Percentiles rank a stretch among this genome's conserved stretches.
Conservation (phyloP, 2,113 vertebrate genomes). For the Oophaga pumilio region DNA sequence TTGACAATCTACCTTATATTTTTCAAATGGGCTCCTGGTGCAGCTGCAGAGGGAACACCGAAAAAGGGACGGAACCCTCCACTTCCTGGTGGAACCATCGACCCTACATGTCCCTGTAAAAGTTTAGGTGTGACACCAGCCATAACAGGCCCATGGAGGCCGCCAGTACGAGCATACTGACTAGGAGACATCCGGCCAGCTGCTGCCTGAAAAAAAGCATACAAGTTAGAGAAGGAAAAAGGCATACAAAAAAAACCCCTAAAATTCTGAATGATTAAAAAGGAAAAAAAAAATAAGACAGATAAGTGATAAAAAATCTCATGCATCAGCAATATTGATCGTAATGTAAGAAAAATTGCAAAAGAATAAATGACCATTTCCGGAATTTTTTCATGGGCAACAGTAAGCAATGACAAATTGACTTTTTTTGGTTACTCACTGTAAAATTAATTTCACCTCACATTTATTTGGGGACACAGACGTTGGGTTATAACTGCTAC, state of each 20-base stretch:
- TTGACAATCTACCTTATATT: constrained; percentile 68
- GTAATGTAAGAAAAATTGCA: no score
- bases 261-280: background rate
- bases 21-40: constrained; percentile 73
- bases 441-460: no score
- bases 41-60: constrained; percentile 81
- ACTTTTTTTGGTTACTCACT: no score
- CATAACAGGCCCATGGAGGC: constrained; percentile 73
- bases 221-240: background rate
- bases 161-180: constrained; percentile 72
- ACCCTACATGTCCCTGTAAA: constrained; percentile 76
- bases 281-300: no score
- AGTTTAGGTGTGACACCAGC: constrained; percentile 78
- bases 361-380: no score
- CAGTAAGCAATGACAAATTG: no score
- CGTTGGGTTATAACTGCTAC: no score
- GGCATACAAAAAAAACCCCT: background rate
- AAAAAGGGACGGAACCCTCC: constrained; percentile 85
- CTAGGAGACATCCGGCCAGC: constrained; percentile 76
- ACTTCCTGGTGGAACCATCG: constrained; percentile 74
- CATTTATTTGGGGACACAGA: no score
- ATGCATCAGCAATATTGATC: no score
- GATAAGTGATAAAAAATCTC: no score
- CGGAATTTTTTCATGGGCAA: no score
- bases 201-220: constrained; percentile 41